Percentiles rank a stretch among this genome's conserved stretches.
phyloP scores from a whole-genome alignment of 2,113 vertebrate genomes.

The Pholis gunnellus region DNA sequence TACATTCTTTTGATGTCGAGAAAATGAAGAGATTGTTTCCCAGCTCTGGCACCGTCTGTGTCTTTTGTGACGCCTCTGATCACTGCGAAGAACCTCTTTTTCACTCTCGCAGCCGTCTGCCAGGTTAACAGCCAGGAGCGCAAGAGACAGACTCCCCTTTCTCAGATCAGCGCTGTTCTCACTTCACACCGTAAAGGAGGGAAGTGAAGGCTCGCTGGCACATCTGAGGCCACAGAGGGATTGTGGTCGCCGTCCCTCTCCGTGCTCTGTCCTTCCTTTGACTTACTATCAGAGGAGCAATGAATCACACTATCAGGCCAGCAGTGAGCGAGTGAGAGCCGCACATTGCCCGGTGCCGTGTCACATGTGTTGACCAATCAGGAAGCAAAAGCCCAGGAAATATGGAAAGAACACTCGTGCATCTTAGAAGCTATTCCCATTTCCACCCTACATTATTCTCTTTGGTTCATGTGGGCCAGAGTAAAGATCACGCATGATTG shows the following conservation, averaged over 20 bases:
- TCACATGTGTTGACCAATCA: slow-evolving; percentile 15
- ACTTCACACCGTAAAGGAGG: not conserved
- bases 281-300: slow-evolving; percentile 37
- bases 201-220: not conserved
- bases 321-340: slow-evolving; percentile 10
- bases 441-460: not conserved
- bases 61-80: slow-evolving; percentile 33
- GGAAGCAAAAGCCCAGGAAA: slow-evolving; percentile 19
- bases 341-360: not conserved
- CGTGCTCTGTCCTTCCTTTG: slow-evolving; percentile 43
- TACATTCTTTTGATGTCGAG: slow-evolving; percentile 48
- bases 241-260: slow-evolving; percentile 15
- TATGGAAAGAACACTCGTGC: slow-evolving; percentile 13
- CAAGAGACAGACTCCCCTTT: slow-evolving; percentile 35
- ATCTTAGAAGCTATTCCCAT: slow-evolving; percentile 26
- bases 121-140: slow-evolving; percentile 46
- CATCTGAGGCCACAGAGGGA: slow-evolving; percentile 11
- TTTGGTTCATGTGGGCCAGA: not conserved
- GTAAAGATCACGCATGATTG: slow-evolving; percentile 7
- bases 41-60: slow-evolving; percentile 21
- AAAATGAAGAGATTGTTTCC: slow-evolving; percentile 53
- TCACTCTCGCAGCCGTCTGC: slow-evolving; percentile 10
- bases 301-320: slow-evolving; percentile 29
- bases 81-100: slow-evolving; percentile 5
- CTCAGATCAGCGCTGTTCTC: slow-evolving; percentile 15